Percentiles rank a stretch among this genome's conserved stretches.
Conservation (phyloP, 2,797 vertebrate genomes). For the Cynopterus sphinx region DNA sequence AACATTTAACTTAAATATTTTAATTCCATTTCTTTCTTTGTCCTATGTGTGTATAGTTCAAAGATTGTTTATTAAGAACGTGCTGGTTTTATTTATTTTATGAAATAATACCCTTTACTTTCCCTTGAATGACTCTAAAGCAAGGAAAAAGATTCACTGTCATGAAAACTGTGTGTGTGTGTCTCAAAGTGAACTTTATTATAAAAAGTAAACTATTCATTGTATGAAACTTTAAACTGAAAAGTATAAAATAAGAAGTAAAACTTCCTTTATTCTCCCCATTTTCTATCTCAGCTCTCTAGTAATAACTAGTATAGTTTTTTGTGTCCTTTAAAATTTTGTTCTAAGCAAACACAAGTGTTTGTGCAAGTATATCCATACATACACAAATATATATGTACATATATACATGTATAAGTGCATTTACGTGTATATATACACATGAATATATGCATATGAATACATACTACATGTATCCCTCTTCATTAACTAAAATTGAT, state of each 20-base stretch:
- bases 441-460: not conserved
- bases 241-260: slow-evolving; percentile 25
- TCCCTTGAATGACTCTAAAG: not conserved
- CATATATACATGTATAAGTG: not conserved
- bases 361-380: not conserved
- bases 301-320: not conserved
- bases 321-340: not conserved
- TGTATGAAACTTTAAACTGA: not conserved
- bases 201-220: not conserved
- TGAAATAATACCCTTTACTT: not conserved
- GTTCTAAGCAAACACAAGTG: not conserved
- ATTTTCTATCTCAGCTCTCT: not conserved
- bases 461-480: not conserved
- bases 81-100: not conserved
- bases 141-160: not conserved
- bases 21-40: not conserved
- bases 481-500: not conserved
- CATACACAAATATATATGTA: not conserved
- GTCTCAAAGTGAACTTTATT: not conserved
- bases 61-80: not conserved
- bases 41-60: not conserved
- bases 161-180: not conserved
- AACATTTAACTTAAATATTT: not conserved
- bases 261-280: not conserved
- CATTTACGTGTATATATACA: not conserved